Evolutionary conservation across 2,888 invertebrate genomes (phyloP), one percentile per base, ranked within the genome.

Genomic region (Drosophila anceps): DNA sequence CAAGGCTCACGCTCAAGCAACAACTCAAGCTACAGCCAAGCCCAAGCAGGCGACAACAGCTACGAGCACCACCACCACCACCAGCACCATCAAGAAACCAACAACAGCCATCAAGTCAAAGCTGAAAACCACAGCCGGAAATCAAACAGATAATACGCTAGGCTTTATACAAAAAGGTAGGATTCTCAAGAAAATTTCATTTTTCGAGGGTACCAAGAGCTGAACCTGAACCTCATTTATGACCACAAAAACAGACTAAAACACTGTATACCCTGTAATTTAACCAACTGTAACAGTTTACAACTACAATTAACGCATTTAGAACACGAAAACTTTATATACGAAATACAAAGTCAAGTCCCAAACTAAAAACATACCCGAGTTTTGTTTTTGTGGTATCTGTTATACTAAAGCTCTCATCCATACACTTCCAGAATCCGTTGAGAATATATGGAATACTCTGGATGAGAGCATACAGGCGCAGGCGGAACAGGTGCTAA

Each of bases 131-230:
- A 82, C 85, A 7, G 82, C 88, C 41, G 90, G 88, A 58, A 87
- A 87, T 48, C 90, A 89, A 44, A 82, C 89, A 39, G 91, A 91
- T 83, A 89, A 87, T 29, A 68, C 79, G 2, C 60, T 71, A 74
- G 79, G 85, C 63, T 80, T 87, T 24, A 48, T 73, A 73, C 95
- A 95, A 95, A 92, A 95, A 95, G 95, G 95, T 95, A 94, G 94
- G 93, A 94, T 87, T 82, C 82, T 94, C 92, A 95, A 95, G 94
- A 95, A 95, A 93, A 96, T 96, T 92, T 95, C 96, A 87, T 96
- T 96, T 94, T 95, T 95, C 94, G 95, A 95, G 84, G 95, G 95
- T 89, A 95, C 96, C 81, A 96, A 95, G 93, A 94, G 85, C 76
- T 91, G 84, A 73, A 54, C 82, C 66, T 57, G 70, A 53, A 48